These are phyloP conservation scores for Strigamia crassipes DNA, from an alignment of 2,888 invertebrate genomes.

Conservation along the genomic window DNA sequence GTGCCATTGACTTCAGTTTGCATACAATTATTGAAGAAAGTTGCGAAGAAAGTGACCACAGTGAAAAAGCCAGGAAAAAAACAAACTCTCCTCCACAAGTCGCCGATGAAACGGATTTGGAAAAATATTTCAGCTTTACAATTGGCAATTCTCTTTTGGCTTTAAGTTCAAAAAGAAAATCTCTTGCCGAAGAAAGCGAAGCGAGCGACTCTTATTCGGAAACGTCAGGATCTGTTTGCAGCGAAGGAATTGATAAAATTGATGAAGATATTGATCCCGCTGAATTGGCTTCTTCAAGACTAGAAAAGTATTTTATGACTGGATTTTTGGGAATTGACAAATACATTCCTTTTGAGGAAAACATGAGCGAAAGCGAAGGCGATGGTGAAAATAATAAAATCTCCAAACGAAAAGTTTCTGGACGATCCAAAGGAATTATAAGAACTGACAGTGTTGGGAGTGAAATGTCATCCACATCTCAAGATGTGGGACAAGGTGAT, in stretches of 20 bases:
- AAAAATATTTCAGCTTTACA: conserved; percentile 88
- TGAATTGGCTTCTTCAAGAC: conserved; percentile 78
- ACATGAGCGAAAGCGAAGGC: conserved; percentile 78
- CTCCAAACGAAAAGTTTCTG: not conserved
- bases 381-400: conserved; percentile 65
- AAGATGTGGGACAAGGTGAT: not conserved
- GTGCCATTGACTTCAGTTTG: conserved; percentile 76
- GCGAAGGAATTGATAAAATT: conserved; percentile 69
- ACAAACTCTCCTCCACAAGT: conserved; percentile 58
- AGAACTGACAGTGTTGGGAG: conserved; percentile 70
- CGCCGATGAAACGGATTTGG: conserved; percentile 73
- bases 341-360: conserved; percentile 60
- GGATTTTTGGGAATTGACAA: conserved; percentile 52
- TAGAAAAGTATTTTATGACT: conserved; percentile 83
- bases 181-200: conserved; percentile 55
- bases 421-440: conserved; percentile 68
- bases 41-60: conserved; percentile 78
- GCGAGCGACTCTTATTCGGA: conserved; percentile 62
- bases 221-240: conserved; percentile 78
- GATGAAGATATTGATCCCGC: conserved; percentile 67
- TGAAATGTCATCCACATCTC: not conserved
- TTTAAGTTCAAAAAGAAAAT: not conserved
- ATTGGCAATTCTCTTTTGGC: conserved; percentile 68
- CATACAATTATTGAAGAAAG: conserved; percentile 94
- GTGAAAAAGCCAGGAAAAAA: conserved; percentile 37